Evolutionary conservation across 1,140 invertebrate species (phyloP).

Genomic region (Platorchestia sp.): DNA sequence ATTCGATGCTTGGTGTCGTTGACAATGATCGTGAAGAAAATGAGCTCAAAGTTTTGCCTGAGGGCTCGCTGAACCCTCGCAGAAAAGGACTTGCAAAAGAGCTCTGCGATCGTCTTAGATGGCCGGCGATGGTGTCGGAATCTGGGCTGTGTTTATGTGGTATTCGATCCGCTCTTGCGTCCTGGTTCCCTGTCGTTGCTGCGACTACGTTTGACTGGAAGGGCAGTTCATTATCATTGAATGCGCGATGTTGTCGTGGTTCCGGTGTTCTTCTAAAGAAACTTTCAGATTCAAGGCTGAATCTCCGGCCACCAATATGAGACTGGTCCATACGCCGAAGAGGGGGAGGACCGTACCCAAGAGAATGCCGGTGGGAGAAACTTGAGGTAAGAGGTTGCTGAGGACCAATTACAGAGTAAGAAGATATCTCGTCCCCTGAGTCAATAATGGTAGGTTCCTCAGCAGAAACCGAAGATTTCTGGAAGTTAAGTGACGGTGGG

Average conservation of each 20-base stretch:
- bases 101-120: not conserved
- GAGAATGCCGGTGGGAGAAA: not conserved
- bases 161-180: not conserved
- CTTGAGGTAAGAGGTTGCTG: constrained; percentile 1
- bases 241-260: not conserved
- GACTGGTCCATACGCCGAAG: not conserved
- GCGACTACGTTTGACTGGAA: not conserved
- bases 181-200: not conserved
- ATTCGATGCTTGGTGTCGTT: not conserved
- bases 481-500: not conserved
- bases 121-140: not conserved
- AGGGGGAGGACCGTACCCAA: not conserved
- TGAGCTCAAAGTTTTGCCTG: not conserved
- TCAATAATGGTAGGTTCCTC: not conserved
- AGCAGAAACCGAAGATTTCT: not conserved
- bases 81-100: not conserved
- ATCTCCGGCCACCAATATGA: not conserved
- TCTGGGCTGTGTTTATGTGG: not conserved
- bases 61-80: not conserved
- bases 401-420: not conserved
- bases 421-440: not conserved
- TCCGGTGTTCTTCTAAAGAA: not conserved
- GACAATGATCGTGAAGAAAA: not conserved
- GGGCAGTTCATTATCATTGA: not conserved
- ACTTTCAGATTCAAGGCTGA: not conserved